Percentiles rank a stretch among this genome's conserved stretches.
Conservation (phyloP, 1,140 invertebrate species). For the Amphibalanus amphitrite region DNA sequence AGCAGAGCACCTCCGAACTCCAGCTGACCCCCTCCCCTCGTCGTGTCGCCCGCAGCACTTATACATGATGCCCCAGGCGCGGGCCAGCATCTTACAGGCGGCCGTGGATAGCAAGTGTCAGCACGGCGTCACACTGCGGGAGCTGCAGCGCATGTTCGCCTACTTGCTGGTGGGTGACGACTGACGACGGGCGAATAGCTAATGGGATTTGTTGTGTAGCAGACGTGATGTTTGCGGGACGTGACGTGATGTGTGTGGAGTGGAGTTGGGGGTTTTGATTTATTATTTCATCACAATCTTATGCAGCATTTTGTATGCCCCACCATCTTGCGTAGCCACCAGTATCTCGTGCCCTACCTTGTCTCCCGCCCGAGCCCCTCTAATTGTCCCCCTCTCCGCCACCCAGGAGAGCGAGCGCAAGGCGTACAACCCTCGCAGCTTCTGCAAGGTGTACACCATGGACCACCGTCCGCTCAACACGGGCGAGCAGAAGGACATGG, state of each 20-base stretch:
- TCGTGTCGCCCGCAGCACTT: slow-evolving; percentile 27
- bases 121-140: slow-evolving; percentile 61
- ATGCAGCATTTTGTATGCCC: too few relatives aligned
- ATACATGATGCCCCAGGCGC: slow-evolving; percentile 86
- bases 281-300: not conserved
- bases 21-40: too few relatives aligned
- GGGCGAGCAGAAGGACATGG: slow-evolving; percentile 95
- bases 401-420: slow-evolving; percentile 74
- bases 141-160: slow-evolving; percentile 87
- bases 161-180: slow-evolving; percentile 47
- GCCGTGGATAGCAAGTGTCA: slow-evolving; percentile 41
- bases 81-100: slow-evolving; percentile 57
- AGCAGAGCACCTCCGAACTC: too few relatives aligned
- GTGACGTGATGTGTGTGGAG: not conserved
- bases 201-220: too few relatives aligned
- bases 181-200: too few relatives aligned
- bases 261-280: not conserved
- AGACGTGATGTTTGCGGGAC: too few relatives aligned
- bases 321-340: too few relatives aligned
- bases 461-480: slow-evolving; percentile 88
- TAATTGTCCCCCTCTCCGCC: not conserved
- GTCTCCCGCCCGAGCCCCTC: too few relatives aligned
- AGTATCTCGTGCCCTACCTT: too few relatives aligned
- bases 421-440: slow-evolving; percentile 83
- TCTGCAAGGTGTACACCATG: slow-evolving; percentile 94